These are phyloP conservation scores for Phalanger gymnotis DNA, from an alignment of 2,797 vertebrate genomes.

Conservation along the genomic window DNA sequence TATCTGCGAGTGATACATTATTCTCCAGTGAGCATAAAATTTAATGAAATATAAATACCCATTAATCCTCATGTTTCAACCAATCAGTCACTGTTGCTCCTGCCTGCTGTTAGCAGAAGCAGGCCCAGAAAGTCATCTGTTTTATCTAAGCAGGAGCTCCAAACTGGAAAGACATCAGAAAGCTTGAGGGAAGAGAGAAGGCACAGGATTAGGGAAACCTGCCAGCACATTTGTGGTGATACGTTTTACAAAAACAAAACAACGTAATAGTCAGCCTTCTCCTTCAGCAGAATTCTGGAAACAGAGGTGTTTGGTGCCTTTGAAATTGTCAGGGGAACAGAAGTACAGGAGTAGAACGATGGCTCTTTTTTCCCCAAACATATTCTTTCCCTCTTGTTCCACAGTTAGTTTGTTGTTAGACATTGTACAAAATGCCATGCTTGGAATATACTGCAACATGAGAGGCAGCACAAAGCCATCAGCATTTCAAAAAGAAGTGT, in stretches of 20 bases:
- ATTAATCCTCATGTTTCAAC: conserved; percentile 97
- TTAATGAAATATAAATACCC: conserved; percentile 99
- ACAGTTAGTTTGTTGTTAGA: not conserved
- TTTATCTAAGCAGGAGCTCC: conserved; percentile 92
- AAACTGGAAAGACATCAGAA: conserved; percentile 91
- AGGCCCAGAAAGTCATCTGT: conserved; percentile 93
- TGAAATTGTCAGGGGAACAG: not conserved
- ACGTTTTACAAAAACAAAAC: conserved; percentile 34
- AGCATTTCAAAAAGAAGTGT: fast-evolving
- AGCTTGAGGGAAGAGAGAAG: conserved; percentile 82
- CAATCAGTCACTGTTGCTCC: conserved; percentile 91
- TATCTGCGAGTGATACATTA: conserved; percentile 95
- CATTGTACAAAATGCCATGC: not conserved
- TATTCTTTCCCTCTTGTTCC: not conserved
- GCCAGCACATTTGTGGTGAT: conserved; percentile 72
- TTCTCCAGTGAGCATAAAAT: conserved; percentile 94
- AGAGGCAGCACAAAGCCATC: fast-evolving
- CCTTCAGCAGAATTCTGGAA: conserved; percentile 19
- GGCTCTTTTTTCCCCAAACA: fast-evolving
- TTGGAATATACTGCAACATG: fast-evolving
- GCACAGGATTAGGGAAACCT: conserved; percentile 68
- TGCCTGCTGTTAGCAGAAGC: conserved; percentile 91
- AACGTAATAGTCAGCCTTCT: not conserved
- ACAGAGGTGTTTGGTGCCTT: not conserved
- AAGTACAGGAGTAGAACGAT: fast-evolving